Percentiles rank a stretch among this genome's conserved stretches.
Conservation (phyloP, 2,888 invertebrate species). For the Ophioninae sp. region DNA sequence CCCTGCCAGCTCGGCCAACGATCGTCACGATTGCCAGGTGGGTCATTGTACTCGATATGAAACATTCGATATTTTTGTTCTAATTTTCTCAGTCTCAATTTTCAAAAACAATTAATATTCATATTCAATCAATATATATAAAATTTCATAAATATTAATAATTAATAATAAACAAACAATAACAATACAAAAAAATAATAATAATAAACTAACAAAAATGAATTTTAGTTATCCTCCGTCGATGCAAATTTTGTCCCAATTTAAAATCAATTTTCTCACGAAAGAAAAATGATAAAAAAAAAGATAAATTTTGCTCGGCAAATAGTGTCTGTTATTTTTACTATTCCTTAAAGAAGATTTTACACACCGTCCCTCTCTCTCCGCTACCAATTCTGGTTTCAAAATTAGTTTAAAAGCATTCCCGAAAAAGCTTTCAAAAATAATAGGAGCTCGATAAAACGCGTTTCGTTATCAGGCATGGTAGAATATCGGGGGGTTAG, state of each 20-base stretch:
- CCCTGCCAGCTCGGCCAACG: constrained; percentile 85
- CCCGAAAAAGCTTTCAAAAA: background rate
- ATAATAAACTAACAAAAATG: background rate
- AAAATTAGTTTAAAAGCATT: background rate
- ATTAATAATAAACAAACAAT: background rate
- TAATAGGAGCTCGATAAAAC: background rate
- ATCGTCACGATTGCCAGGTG: constrained; percentile 88
- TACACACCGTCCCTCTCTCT: too few species aligned
- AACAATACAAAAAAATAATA: too few species aligned
- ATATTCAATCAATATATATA: background rate
- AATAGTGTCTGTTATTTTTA: background rate
- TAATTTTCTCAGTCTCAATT: background rate
- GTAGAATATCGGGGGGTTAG: background rate
- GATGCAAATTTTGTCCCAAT: background rate
- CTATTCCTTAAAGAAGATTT: background rate
- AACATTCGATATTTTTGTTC: background rate
- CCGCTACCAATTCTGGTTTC: background rate
- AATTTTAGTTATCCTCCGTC: background rate
- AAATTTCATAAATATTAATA: background rate
- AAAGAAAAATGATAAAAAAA: background rate
- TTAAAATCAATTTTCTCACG: background rate
- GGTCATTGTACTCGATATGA: constrained; percentile 1
- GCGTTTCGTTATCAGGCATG: background rate
- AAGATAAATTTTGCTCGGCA: background rate
- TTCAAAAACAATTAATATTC: background rate